Percentiles rank a stretch among this genome's conserved stretches.
These are phyloP conservation scores for Atherinomorus stipes DNA, from an alignment of 2,113 vertebrate genomes.

Conservation along the genomic window DNA sequence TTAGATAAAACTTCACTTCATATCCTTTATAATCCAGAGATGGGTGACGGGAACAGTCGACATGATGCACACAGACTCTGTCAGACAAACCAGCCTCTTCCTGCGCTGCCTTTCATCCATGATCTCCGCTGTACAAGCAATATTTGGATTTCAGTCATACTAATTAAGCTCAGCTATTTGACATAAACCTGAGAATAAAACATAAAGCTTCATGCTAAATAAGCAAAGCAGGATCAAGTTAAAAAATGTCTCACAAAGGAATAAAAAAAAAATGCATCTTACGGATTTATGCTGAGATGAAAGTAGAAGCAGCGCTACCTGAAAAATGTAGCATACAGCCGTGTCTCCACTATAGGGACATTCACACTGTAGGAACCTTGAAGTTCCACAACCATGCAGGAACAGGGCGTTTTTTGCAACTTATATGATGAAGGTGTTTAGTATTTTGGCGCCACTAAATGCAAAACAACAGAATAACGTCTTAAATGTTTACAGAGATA, in stretches of 20 bases:
- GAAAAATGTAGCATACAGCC: too few species aligned
- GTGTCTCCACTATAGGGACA: too few species aligned
- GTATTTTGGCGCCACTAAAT: too few species aligned
- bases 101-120: background rate
- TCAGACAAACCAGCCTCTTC: slow-evolving; percentile 25
- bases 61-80: slow-evolving; percentile 14
- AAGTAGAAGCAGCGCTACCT: too few species aligned
- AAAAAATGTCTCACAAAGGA: background rate
- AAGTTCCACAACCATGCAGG: too few species aligned
- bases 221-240: background rate
- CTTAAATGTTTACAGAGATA: too few species aligned
- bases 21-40: slow-evolving; percentile 38
- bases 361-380: too few species aligned
- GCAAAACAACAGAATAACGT: too few species aligned
- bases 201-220: background rate
- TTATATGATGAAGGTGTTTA: too few species aligned
- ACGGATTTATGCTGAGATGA: too few species aligned
- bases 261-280: background rate
- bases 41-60: slow-evolving; percentile 7
- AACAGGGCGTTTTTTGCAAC: too few species aligned
- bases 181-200: background rate
- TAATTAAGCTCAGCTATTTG: background rate
- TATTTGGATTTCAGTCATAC: background rate
- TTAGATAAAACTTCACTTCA: slow-evolving; percentile 52
- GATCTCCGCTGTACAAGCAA: background rate